Evolutionary conservation across 2,888 invertebrate genomes (phyloP).

Genomic region (Pseudococcus jackbeardsleyi): DNA sequence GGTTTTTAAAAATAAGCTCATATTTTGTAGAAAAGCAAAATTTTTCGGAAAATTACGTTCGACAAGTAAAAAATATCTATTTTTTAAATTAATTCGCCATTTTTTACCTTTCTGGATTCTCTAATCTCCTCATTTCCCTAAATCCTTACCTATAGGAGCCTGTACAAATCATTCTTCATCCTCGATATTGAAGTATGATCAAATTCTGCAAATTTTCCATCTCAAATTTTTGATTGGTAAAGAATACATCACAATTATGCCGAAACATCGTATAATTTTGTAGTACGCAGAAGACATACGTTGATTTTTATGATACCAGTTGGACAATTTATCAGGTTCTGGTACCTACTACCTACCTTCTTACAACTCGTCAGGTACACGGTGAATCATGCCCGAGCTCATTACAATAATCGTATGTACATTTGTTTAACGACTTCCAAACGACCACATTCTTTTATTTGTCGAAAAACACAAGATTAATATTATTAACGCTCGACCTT

Average conservation of each 20-base stretch:
- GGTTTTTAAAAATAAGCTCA: too few relatives aligned
- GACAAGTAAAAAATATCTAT: too few relatives aligned
- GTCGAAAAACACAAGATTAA: slow-evolving; percentile 27
- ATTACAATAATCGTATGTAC: not conserved
- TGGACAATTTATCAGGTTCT: not conserved
- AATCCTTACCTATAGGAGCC: too few relatives aligned
- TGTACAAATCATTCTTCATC: too few relatives aligned
- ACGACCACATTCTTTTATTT: slow-evolving; percentile 43
- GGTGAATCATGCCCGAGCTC: slow-evolving; percentile 18
- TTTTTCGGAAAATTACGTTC: too few relatives aligned
- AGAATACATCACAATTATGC: not conserved
- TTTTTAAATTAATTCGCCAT: too few relatives aligned
- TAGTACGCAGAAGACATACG: not conserved
- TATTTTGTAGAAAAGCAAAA: too few relatives aligned
- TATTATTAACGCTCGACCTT: slow-evolving; percentile 46
- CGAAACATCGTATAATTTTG: not conserved
- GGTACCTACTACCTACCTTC: not conserved
- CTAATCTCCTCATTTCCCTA: too few relatives aligned
- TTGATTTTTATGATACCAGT: slow-evolving; percentile 29
- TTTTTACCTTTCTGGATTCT: too few relatives aligned
- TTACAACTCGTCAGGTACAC: not conserved
- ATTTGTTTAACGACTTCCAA: slow-evolving; percentile 29
- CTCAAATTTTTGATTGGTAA: not conserved
- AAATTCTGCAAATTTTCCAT: not conserved
- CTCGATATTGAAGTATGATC: too few relatives aligned